These are phyloP conservation scores for Abscondita cerata DNA, from an alignment of 2,888 invertebrate species.

Conservation along the genomic window DNA sequence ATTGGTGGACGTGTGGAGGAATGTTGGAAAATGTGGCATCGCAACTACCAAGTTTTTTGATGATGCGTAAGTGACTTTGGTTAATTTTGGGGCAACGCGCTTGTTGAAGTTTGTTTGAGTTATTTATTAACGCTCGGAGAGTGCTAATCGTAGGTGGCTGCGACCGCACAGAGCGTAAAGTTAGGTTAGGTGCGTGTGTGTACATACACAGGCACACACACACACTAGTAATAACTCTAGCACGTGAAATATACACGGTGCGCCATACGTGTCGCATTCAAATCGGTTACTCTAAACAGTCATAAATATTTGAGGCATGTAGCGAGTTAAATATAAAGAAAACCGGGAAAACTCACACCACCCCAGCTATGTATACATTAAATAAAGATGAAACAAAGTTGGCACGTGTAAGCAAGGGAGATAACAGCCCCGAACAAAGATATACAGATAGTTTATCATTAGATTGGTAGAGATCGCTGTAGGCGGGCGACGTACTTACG, in stretches of 20 bases:
- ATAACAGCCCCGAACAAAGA: slow-evolving; percentile 14
- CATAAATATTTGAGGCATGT: slow-evolving; percentile 47
- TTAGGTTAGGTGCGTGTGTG: slow-evolving; percentile 37
- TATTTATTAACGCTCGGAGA: slow-evolving; percentile 10
- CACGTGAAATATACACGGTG: neutral
- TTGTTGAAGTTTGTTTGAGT: slow-evolving; percentile 4
- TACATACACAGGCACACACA: no score
- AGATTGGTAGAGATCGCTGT: neutral
- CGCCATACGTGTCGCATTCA: slow-evolving; percentile 28
- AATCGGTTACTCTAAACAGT: slow-evolving; percentile 45
- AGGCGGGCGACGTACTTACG: slow-evolving; percentile 9
- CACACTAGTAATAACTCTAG: no score
- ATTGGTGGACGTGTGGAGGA: slow-evolving; percentile 22
- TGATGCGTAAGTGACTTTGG: slow-evolving; percentile 45
- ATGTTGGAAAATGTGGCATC: slow-evolving; percentile 32
- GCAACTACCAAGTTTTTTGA: slow-evolving; percentile 47
- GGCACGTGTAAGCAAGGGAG: slow-evolving; percentile 12
- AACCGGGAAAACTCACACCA: slow-evolving; percentile 27
- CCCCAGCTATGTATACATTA: slow-evolving; percentile 13
- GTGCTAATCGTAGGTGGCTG: neutral
- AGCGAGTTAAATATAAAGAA: slow-evolving; percentile 39
- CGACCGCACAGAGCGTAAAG: slow-evolving; percentile 4
- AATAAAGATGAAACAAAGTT: slow-evolving; percentile 22
- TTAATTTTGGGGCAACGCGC: neutral
- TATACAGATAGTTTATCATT: neutral